Evolutionary conservation across 2,888 invertebrate species (phyloP), one percentile per base, ranked within the genome.

Genomic region (Ormia ochracea): DNA sequence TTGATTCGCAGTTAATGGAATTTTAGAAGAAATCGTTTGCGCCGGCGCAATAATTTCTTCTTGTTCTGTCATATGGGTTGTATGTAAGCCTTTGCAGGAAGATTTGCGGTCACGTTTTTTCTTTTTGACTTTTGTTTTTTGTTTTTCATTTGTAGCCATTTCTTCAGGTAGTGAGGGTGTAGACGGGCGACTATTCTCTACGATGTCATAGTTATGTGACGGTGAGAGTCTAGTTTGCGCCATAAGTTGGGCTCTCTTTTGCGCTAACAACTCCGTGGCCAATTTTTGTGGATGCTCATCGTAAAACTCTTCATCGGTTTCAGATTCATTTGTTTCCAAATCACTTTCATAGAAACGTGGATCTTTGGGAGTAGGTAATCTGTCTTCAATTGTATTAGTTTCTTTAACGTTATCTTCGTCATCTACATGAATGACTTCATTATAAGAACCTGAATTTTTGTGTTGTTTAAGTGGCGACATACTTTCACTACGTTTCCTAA

Each of bases 241-340:
- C 86, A 94, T 87, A 66, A 94, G 87, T 82, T 94, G 93, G 83
- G 93, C 94, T 3, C 94, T 92, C 87, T 95, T 96, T 85, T 95
- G 94, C 10, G 93, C 93, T 56, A 95, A 88, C 66, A 95, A 84
- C 86, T 95, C 94, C 82, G 92, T 94, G 1, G 94, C 95, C 78
- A 94, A 88, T 84, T 91, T 92, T 84, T 95, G 95, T 0, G 96
- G 96, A 88, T 95, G 93, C 84, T 95, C 93, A 86, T 96, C 96
- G 87, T 96, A 96, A 88, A 96, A 96, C 83, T 96, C 96, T 90
- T 96, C 96, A 88, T 96, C 96, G 0, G 96, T 96, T 82, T 95
- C 95, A 58, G 95, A 94, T 88, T 96, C 94, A 14, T 94, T 93
- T 0, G 96, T 96, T 83, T 96, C 96, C 61, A 96, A 91, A 89